phyloP scores from a whole-genome alignment of 2,888 invertebrate genomes.

The Trichogramma evanescens region DNA sequence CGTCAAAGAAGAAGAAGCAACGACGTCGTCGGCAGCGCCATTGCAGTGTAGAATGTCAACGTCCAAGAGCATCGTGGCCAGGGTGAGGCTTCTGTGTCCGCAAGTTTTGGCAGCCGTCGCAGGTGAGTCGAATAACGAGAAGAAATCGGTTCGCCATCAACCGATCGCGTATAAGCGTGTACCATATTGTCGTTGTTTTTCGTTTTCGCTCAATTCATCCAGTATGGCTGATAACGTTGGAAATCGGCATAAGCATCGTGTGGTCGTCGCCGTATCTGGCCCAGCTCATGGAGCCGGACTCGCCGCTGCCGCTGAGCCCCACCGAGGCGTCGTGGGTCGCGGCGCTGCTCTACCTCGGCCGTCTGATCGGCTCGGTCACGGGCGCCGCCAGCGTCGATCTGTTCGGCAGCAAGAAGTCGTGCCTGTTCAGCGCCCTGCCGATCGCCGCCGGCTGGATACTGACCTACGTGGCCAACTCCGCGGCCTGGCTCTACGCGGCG shows the following conservation, averaged over 20 bases:
- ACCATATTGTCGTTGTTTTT: no score
- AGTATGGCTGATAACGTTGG: constrained; percentile 30
- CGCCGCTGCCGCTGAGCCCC: constrained; percentile 22
- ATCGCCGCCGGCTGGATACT: constrained; percentile 28
- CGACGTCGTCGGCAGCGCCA: no score
- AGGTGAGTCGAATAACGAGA: not conserved
- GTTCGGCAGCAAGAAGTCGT: constrained; percentile 29
- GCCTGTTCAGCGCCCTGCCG: constrained; percentile 26
- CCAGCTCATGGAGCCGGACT: constrained; percentile 25
- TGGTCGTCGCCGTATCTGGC: constrained; percentile 34
- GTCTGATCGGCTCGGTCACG: constrained; percentile 27
- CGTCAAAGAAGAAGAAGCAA: no score
- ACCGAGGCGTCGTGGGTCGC: constrained; percentile 34
- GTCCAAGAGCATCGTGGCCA: not conserved
- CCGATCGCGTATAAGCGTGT: no score
- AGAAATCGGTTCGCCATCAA: no score
- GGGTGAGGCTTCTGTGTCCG: constrained; percentile 2
- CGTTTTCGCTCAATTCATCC: not conserved
- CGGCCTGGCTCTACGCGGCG: constrained; percentile 21
- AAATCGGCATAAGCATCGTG: constrained; percentile 29
- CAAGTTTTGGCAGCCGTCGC: constrained; percentile 10
- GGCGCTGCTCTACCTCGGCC: constrained; percentile 28
- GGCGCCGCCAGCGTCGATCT: constrained; percentile 25
- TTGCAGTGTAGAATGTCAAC: no score
- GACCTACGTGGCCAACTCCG: constrained; percentile 24